Evolutionary conservation across 2,113 vertebrate species (phyloP).

Genomic region (Larimichthys polyactis): DNA sequence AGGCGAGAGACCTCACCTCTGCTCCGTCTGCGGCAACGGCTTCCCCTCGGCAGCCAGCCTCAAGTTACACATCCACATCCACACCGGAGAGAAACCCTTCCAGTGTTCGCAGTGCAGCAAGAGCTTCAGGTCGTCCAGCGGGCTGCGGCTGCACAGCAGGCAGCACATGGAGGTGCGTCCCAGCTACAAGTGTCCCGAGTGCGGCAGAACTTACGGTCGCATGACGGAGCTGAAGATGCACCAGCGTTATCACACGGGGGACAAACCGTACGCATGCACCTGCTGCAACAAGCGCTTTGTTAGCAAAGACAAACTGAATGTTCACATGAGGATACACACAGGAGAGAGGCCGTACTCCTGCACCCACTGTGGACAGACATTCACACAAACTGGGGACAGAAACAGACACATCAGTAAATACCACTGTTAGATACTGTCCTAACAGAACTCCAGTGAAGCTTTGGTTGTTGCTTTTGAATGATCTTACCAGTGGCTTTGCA

Average conservation of each 20-base stretch:
- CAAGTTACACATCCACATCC: constrained; percentile 70
- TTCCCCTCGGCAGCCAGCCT: constrained; percentile 76
- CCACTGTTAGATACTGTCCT: constrained; percentile 36
- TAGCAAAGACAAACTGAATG: constrained; percentile 77
- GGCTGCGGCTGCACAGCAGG: constrained; percentile 73
- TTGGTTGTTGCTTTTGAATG: background rate
- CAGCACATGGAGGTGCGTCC: constrained; percentile 76
- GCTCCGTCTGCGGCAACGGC: constrained; percentile 76
- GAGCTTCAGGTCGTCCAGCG: constrained; percentile 72
- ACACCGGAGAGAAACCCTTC: constrained; percentile 77
- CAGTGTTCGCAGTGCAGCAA: constrained; percentile 73
- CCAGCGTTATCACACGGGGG: constrained; percentile 80
- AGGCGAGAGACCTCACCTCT: constrained; percentile 76
- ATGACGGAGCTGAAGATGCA: constrained; percentile 81
- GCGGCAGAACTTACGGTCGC: constrained; percentile 75
- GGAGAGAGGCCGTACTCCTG: constrained; percentile 78
- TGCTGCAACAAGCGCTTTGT: constrained; percentile 79
- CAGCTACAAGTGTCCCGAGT: constrained; percentile 72
- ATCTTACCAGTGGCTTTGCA: constrained; percentile 32
- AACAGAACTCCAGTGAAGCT: background rate
- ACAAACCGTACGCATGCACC: constrained; percentile 72
- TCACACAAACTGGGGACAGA: constrained; percentile 78
- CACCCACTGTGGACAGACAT: constrained; percentile 75
- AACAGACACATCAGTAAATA: constrained; percentile 80
- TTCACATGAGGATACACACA: constrained; percentile 79